Base-by-base conservation (phyloP, 2,113 vertebrate genomes). In the Sapajus apella region DNA sequence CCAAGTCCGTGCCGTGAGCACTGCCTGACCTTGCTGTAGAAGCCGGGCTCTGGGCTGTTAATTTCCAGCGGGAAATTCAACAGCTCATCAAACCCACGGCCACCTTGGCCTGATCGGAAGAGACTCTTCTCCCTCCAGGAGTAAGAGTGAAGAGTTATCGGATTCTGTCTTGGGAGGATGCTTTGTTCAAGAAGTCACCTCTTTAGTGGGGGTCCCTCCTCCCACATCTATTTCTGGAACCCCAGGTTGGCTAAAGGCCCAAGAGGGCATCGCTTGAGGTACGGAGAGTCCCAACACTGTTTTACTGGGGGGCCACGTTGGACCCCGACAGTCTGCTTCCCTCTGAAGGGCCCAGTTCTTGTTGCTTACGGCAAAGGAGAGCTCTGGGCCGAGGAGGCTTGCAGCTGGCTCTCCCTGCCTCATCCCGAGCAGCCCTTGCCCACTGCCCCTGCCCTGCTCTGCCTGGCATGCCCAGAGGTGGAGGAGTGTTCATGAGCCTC, bases 271-370 rank as follows among this genome's bases (percentile, higher is more conserved):
- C 14, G 0, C 5, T 50, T 2, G 13, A 50, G 56, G 56, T 8
- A 5, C 30, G 40, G 18, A 58, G 37, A 7, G 2, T 8, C 5
- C 12, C 21, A 2, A n/a, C 40, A 17, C 87, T 73, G 5, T 32
- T 56, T 40, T 35, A 68, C 43, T 23, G 9, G 20, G 16, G 9
- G 32, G 72, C 20, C 35, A 13, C 0, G 4, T 3, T 16, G 32
- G 32, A 20, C 17, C n/a, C 47, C 2, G 25, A 17, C 5, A 0
- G 8, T 55, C 10, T 21, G 43, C 25, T 55, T 47, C 47, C 10
- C 7, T 1, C 2, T 17, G 14, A 18, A 20, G 13, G 2, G 8
- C 70, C 32, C 0, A 1, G 8, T 13, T 25, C 32, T n/a, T 16
- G 0, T 3, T 8, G 85, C 61, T 35, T 40, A 35, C 18, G 4